Base-by-base conservation (phyloP, 2,797 vertebrate species). In the Squalus acanthias region DNA sequence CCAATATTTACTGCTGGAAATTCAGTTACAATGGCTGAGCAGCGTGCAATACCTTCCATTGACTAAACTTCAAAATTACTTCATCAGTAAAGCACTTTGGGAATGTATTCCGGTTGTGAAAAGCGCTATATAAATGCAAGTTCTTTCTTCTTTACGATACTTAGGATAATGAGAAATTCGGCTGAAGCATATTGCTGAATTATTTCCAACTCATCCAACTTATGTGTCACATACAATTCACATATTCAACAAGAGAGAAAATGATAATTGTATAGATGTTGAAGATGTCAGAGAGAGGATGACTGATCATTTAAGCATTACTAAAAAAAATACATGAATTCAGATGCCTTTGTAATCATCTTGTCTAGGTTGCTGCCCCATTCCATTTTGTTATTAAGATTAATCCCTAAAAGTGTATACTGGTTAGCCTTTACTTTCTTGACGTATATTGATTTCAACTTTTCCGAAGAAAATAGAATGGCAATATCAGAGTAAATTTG, bases 191-290 rank as follows among this genome's bases (percentile, higher is more conserved):
- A 53, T 76, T n/a, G 29, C 94, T 15, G 13, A 95, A 95, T 95
- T 95, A 95, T 76, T 95, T 95, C 94, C 53, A 74, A 60, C 70
- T 95, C 46, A 76, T 95, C 33, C 60, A 70, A 74, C 50, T 74
- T 33, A 33, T 95, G 53, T 74, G 69, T 57, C 24, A 57, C 5
- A 53, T n/a, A 0, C 5, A 57, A 50, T 95, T 95, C 46, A 76
- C 46, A 53, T 33, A 76, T 33, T 95, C 50, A 57, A 74, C 46
- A 53, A 65, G 15, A 24, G 67, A 53, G 67, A 95, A 95, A 24
- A 95, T 70, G 22, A 72, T 95, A 53, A 22, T 50, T 95, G 65
- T 72, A 95, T 26, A 74, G 70, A 60, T 57, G 50, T 9, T 95
- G 46, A 72, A 95, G 94, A 53, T 95, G 70, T 57, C 70, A 72